These are phyloP conservation scores for Coracias cyanogaster DNA, from an alignment of 2,797 vertebrate species.

Conservation along the genomic window DNA sequence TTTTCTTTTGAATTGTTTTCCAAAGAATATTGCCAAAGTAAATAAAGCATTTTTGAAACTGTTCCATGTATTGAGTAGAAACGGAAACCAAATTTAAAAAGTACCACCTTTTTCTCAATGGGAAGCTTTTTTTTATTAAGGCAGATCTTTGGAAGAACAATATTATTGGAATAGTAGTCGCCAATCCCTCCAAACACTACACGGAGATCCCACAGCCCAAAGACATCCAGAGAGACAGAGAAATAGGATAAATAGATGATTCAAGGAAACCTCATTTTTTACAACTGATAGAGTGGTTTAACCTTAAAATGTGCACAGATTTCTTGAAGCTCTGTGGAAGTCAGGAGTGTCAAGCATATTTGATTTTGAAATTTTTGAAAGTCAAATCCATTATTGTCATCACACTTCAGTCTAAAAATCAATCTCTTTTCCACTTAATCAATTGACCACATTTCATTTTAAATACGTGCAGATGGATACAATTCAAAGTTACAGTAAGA, in stretches of 20 bases:
- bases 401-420: not conserved
- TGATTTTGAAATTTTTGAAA: not conserved
- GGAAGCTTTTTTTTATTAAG: not conserved
- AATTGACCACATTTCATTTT: not conserved
- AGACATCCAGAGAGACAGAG: not conserved
- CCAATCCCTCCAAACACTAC: not conserved
- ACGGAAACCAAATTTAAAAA: not conserved
- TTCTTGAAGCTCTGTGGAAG: not conserved
- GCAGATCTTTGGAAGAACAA: not conserved
- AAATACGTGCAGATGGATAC: not conserved
- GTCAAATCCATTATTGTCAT: not conserved
- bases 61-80: not conserved
- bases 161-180: not conserved
- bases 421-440: not conserved
- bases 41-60: not conserved
- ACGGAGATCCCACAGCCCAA: not conserved
- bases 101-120: not conserved
- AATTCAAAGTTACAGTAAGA: slow-evolving; percentile 2
- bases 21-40: slow-evolving; percentile 36
- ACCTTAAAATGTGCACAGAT: not conserved
- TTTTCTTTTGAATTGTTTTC: slow-evolving; percentile 51
- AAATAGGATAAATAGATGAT: not conserved
- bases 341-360: not conserved
- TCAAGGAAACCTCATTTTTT: not conserved
- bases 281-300: not conserved